Conservation (phyloP, 2,797 vertebrate species). For the Girardinus metallicus region DNA sequence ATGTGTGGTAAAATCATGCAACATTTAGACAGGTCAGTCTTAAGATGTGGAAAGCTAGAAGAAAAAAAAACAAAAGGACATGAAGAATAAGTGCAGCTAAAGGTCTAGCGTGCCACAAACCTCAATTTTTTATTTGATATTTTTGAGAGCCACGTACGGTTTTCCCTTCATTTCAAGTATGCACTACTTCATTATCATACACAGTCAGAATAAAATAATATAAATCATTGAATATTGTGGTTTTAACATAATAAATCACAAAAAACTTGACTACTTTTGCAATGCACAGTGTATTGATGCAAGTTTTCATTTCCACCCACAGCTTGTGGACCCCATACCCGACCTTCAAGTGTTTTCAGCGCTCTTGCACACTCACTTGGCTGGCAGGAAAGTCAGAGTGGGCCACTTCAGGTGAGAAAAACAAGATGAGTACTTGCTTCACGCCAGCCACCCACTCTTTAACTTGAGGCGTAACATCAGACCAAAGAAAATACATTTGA, state of each 20-base stretch:
- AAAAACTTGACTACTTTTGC: background rate
- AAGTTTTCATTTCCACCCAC: constrained; percentile 1
- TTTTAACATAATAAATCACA: background rate
- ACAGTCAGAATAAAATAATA: background rate
- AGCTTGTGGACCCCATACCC: constrained; percentile 49
- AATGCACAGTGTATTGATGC: background rate
- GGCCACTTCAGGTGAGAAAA: constrained; percentile 72
- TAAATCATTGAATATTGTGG: background rate
- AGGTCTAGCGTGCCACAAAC: background rate
- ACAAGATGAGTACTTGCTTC: background rate
- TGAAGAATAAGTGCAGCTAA: background rate
- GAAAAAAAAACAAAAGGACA: background rate
- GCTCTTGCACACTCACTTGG: constrained; percentile 75
- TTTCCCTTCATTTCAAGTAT: background rate
- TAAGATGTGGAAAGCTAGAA: background rate
- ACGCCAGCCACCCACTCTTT: background rate
- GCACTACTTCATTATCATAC: background rate
- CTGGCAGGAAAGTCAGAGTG: constrained; percentile 73
- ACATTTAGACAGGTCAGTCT: background rate
- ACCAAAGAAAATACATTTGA: background rate
- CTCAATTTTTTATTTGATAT: background rate
- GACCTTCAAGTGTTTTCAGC: constrained; percentile 73
- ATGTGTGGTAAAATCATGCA: background rate
- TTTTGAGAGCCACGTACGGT: background rate
- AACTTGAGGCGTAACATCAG: background rate